Evolutionary conservation across 2,113 vertebrate genomes (phyloP).

Genomic region (Amblyopsis rosae): DNA sequence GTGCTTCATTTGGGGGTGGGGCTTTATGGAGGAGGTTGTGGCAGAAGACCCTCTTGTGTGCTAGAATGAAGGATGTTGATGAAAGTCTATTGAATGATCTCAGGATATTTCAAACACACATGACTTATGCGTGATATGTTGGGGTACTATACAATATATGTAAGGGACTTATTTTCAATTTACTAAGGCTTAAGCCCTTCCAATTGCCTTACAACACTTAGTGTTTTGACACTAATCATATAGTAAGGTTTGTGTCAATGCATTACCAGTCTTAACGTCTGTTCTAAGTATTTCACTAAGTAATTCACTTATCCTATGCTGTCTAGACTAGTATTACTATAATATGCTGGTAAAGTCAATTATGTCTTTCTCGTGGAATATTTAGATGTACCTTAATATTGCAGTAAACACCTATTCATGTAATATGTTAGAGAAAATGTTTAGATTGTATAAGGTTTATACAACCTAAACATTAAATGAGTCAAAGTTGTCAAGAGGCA

Average conservation of each 20-base stretch:
- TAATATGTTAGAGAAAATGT: no score
- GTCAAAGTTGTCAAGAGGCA: no score
- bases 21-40: slow-evolving; percentile 43
- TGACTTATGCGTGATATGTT: background rate
- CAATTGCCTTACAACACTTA: no score
- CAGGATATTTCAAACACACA: background rate
- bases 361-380: background rate
- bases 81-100: background rate
- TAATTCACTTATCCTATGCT: background rate
- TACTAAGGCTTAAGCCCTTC: no score
- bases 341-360: background rate
- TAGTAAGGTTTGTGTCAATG: background rate
- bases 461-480: no score
- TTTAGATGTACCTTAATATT: no score
- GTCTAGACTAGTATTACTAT: background rate
- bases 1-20: slow-evolving; percentile 60
- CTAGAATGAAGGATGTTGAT: background rate
- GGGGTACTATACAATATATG: background rate
- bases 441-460: no score
- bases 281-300: background rate
- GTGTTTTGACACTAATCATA: background rate
- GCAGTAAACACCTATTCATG: no score
- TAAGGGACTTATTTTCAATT: no score
- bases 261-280: background rate
- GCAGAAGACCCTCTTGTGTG: background rate